Percentiles rank a stretch among this genome's conserved stretches.
Conservation (phyloP, 37 sponge, comb jelly and placozoan genomes). For the Bolinopsis microptera region DNA sequence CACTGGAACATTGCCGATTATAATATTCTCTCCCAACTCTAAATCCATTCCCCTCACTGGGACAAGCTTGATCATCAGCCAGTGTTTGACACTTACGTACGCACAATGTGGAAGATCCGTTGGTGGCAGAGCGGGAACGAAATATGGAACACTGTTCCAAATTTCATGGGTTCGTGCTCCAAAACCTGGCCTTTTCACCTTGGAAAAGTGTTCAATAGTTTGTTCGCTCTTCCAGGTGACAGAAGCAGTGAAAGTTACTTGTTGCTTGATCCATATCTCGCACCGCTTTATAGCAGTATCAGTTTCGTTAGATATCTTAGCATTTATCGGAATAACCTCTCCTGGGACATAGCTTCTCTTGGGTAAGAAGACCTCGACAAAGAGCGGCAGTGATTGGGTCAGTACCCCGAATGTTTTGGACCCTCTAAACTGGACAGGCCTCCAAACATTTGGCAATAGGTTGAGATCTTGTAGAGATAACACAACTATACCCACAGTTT, state of each 20-base stretch:
- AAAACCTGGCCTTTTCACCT: neutral
- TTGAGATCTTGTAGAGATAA: neutral
- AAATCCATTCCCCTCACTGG: neutral
- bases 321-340: slow-evolving; percentile 26
- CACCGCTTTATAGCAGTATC: neutral
- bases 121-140: slow-evolving; percentile 1
- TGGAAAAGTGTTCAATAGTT: neutral
- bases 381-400: neutral
- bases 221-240: neutral
- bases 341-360: neutral
- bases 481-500: slow-evolving; percentile 36
- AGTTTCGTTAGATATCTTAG: neutral
- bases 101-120: neutral
- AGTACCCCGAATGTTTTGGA: slow-evolving; percentile 48
- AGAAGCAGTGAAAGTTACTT: neutral
- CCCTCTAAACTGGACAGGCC: neutral
- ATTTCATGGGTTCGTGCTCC: neutral
- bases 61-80: neutral
- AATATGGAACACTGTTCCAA: slow-evolving; percentile 9
- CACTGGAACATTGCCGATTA: neutral
- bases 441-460: neutral
- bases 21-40: neutral
- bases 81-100: neutral
- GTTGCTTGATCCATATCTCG: slow-evolving; percentile 31
- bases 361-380: neutral